Evolutionary conservation across 2,888 invertebrate species (phyloP).

Genomic region (Peribatodes rhomboidaria): DNA sequence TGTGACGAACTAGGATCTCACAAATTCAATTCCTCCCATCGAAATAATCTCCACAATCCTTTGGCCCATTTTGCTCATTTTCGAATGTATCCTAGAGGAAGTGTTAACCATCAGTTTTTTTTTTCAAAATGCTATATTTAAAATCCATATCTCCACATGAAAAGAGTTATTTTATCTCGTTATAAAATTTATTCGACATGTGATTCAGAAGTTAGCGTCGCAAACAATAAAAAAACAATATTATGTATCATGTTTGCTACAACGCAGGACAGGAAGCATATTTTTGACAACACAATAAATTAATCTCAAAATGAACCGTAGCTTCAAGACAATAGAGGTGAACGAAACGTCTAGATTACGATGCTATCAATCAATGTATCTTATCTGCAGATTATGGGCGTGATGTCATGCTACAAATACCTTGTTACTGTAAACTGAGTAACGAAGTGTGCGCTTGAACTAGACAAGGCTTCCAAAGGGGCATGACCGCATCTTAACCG

Average conservation of each 20-base stretch:
- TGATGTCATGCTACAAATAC: slow-evolving; percentile 41
- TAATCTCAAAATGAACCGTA: slow-evolving; percentile 15
- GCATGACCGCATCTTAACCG: slow-evolving; percentile 12
- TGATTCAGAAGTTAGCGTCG: background rate
- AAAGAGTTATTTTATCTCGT: no score
- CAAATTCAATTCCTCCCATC: no score
- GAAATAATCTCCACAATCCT: no score
- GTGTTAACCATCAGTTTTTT: no score
- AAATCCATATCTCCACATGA: no score
- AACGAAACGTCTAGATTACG: slow-evolving; percentile 15
- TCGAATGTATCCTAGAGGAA: no score
- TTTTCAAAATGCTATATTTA: no score
- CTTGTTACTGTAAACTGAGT: slow-evolving; percentile 24
- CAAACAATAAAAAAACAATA: background rate
- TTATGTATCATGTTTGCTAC: slow-evolving; percentile 2
- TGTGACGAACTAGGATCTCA: no score
- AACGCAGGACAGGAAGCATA: slow-evolving; percentile 19
- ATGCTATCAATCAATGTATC: slow-evolving; percentile 26
- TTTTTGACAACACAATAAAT: slow-evolving; percentile 5
- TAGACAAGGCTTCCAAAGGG: slow-evolving; percentile 14
- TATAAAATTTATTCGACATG: background rate
- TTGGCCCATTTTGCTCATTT: no score
- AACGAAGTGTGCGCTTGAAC: slow-evolving; percentile 17
- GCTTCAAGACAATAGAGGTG: slow-evolving; percentile 10
- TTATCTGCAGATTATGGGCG: slow-evolving; percentile 43